These are phyloP conservation scores for Scylla paramamosain DNA, from an alignment of 1,140 invertebrate genomes.

Conservation along the genomic window DNA sequence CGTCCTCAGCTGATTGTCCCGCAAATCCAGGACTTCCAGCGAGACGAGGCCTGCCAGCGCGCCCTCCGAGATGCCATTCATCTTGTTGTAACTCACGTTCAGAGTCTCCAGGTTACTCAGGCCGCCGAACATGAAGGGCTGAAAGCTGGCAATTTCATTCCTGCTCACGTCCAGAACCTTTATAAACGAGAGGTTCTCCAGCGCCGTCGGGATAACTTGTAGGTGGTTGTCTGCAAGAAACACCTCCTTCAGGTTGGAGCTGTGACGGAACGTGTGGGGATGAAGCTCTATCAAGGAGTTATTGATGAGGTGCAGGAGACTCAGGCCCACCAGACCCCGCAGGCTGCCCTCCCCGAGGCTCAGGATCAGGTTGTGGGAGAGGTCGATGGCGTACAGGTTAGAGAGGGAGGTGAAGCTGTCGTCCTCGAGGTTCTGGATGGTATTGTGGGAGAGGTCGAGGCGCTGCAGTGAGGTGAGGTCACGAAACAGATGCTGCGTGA, in stretches of 20 bases:
- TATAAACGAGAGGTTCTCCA: slow-evolving; percentile 90
- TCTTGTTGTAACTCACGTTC: slow-evolving; percentile 90
- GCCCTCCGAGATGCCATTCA: slow-evolving; percentile 86
- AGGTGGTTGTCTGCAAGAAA: slow-evolving; percentile 92
- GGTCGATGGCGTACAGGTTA: slow-evolving; percentile 91
- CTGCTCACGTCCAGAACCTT: slow-evolving; percentile 94
- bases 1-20: slow-evolving; percentile 79
- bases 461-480: slow-evolving; percentile 91
- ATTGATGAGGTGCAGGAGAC: slow-evolving; percentile 89
- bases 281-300: slow-evolving; percentile 90
- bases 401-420: slow-evolving; percentile 92
- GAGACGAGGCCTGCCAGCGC: slow-evolving; percentile 79
- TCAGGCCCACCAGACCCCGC: slow-evolving; percentile 87
- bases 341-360: slow-evolving; percentile 86
- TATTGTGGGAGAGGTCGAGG: slow-evolving; percentile 92
- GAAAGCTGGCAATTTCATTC: slow-evolving; percentile 90
- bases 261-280: slow-evolving; percentile 89
- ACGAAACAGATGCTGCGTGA: slow-evolving; percentile 91
- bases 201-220: slow-evolving; percentile 88
- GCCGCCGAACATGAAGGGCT: slow-evolving; percentile 90
- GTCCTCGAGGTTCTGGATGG: slow-evolving; percentile 89
- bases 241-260: slow-evolving; percentile 90
- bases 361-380: slow-evolving; percentile 90
- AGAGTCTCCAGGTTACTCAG: slow-evolving; percentile 92
- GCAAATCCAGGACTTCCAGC: slow-evolving; percentile 87